phyloP scores from a whole-genome alignment of 2,797 vertebrate species.

The Darevskia nairensis region DNA sequence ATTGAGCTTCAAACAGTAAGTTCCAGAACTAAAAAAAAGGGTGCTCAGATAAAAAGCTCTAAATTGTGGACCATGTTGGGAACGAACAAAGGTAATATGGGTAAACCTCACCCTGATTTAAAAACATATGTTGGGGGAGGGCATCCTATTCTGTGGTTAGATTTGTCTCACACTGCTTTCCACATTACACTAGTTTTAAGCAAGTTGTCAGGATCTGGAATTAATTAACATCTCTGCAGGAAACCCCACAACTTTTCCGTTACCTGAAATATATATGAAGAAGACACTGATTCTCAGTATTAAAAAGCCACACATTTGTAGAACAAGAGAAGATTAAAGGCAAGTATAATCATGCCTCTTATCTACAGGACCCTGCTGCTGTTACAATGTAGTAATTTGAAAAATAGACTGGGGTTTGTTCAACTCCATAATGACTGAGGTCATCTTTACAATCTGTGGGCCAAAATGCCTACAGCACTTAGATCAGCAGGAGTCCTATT shows the following conservation, averaged over 20 bases:
- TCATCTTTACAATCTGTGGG: conserved; percentile 34
- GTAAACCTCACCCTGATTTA: background rate
- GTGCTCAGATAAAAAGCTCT: no score
- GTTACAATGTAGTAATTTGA: background rate
- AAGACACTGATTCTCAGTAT: background rate
- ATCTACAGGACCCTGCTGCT: conserved; percentile 4
- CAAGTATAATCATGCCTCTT: conserved; percentile 38
- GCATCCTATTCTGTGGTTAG: background rate
- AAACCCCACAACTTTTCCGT: conserved; percentile 14
- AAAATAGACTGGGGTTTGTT: conserved; percentile 25
- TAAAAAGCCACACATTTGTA: conserved; percentile 38
- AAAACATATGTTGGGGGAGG: background rate
- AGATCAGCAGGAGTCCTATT: conserved; percentile 16
- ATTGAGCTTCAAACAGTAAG: no score
- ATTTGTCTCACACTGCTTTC: conserved; percentile 34
- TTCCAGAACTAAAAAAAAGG: no score
- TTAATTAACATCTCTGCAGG: conserved; percentile 53
- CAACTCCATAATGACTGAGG: conserved; percentile 30
- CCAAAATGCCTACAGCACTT: conserved; percentile 15
- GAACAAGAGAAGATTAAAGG: conserved; percentile 29
- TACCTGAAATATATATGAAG: conserved; percentile 33
- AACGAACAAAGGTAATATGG: no score
- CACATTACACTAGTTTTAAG: conserved; percentile 29
- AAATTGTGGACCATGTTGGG: no score
- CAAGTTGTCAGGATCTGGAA: conserved; percentile 34